Evolutionary conservation across 2,888 invertebrate genomes (phyloP).

Genomic region (Steinernema hermaphroditum): DNA sequence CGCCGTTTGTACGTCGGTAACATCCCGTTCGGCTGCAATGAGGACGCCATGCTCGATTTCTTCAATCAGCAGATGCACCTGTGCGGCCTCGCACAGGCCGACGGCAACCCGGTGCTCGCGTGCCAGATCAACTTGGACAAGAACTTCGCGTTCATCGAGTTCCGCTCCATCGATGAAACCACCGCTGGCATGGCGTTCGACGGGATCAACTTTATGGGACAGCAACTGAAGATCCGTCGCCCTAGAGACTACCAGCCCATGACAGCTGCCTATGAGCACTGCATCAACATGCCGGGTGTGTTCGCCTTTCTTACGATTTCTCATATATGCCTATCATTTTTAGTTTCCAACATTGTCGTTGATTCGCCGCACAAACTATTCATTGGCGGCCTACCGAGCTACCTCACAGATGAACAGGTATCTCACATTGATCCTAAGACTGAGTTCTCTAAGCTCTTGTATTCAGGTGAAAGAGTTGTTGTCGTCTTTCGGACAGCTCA

Average conservation of each 20-base stretch:
- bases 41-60: conserved; percentile 65
- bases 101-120: conserved; percentile 95
- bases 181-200: conserved; percentile 98
- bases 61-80: conserved; percentile 79
- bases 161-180: conserved; percentile 94
- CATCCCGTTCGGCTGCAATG: conserved; percentile 97
- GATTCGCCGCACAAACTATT: conserved; percentile 98
- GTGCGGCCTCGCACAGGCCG: conserved; percentile 92
- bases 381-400: conserved; percentile 95
- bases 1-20: conserved; percentile 91
- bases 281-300: conserved; percentile 83
- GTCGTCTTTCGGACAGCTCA: conserved; percentile 94
- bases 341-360: conserved; percentile 87
- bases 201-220: conserved; percentile 92
- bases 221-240: conserved; percentile 93
- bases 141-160: conserved; percentile 93
- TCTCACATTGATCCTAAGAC: conserved; percentile 62
- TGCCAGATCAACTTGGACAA: conserved; percentile 98
- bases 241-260: conserved; percentile 98
- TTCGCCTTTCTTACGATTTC: conserved; percentile 42
- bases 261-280: conserved; percentile 75
- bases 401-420: conserved; percentile 98
- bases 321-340: conserved; percentile 23
- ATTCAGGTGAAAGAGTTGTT: conserved; percentile 92
- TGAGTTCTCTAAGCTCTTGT: conserved; percentile 55